A percentile compares a stretch with the other conserved stretches of the same genome.
phyloP scores from a whole-genome alignment of 2,888 invertebrate species.

The Cephus sareptanus region DNA sequence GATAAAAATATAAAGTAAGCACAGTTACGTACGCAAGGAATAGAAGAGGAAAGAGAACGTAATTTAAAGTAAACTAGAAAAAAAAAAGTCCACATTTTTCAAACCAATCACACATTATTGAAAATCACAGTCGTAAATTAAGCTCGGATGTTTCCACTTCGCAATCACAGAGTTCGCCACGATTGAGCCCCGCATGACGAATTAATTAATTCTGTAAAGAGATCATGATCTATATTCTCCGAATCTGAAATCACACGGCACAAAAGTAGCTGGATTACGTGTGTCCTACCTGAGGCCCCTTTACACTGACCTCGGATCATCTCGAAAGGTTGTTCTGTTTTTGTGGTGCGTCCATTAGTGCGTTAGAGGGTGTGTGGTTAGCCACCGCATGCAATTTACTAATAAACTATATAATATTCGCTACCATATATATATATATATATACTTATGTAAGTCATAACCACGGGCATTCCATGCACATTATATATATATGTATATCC shows the following conservation, averaged over 20 bases:
- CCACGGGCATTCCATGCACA: neutral
- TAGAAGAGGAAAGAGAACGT: no score
- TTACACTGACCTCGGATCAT: slow-evolving; percentile 1
- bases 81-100: neutral
- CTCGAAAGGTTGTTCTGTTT: slow-evolving; percentile 27
- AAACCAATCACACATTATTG: neutral
- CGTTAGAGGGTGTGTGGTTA: slow-evolving; percentile 46
- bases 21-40: no score
- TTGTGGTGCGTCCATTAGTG: slow-evolving; percentile 44
- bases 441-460: slow-evolving; percentile 12
- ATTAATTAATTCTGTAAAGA: slow-evolving; percentile 2
- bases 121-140: neutral
- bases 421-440: slow-evolving; percentile 3
- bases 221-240: slow-evolving; percentile 1
- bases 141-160: neutral
- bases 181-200: slow-evolving; percentile 5
- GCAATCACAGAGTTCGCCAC: neutral
- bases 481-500: neutral
- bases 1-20: neutral
- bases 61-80: no score
- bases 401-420: slow-evolving; percentile 9
- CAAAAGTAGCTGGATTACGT: slow-evolving; percentile 7
- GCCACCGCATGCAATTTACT: slow-evolving; percentile 47
- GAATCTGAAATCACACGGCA: slow-evolving; percentile 1
- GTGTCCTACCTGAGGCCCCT: slow-evolving; percentile 1